Percentiles rank a stretch among this genome's conserved stretches.
These are phyloP conservation scores for Galago senegalensis DNA, from an alignment of 2,797 vertebrate species.

Conservation along the genomic window DNA sequence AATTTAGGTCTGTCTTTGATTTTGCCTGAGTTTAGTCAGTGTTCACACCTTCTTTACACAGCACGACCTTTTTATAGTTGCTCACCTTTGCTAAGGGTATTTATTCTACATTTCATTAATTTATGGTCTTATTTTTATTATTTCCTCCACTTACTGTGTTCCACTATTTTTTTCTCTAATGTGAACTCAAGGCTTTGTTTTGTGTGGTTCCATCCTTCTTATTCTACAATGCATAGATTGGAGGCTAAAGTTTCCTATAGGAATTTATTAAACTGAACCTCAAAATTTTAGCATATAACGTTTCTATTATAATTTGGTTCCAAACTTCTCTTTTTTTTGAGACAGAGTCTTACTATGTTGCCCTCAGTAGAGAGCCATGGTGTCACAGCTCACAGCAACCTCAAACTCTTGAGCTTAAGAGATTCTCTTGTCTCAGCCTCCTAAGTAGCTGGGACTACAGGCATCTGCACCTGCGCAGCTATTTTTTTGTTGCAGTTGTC, in stretches of 20 bases:
- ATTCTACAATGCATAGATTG: not conserved
- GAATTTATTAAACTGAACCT: not conserved
- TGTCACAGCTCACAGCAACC: no score
- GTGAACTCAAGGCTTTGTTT: not conserved
- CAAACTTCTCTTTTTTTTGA: conserved; percentile 26
- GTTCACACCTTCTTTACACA: not conserved
- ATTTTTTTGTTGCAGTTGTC: no score
- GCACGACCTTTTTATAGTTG: not conserved
- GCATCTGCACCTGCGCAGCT: no score
- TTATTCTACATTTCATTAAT: conserved; percentile 17
- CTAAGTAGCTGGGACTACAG: no score
- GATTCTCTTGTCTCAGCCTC: no score
- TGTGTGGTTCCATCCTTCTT: not conserved
- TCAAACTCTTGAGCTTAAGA: no score
- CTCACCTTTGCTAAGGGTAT: not conserved
- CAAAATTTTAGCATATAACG: not conserved
- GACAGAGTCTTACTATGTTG: no score
- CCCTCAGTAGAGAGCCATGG: no score
- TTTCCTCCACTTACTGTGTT: not conserved
- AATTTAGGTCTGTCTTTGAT: not conserved
- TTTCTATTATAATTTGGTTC: not conserved
- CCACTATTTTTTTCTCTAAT: not conserved
- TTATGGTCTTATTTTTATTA: not conserved
- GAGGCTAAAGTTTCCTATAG: not conserved
- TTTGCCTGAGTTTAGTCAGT: not conserved